A percentile compares a stretch with the other conserved stretches of the same genome.
These are phyloP conservation scores for Sinocyclocheilus rhinocerous DNA, from an alignment of 2,113 vertebrate genomes.

Conservation along the genomic window DNA sequence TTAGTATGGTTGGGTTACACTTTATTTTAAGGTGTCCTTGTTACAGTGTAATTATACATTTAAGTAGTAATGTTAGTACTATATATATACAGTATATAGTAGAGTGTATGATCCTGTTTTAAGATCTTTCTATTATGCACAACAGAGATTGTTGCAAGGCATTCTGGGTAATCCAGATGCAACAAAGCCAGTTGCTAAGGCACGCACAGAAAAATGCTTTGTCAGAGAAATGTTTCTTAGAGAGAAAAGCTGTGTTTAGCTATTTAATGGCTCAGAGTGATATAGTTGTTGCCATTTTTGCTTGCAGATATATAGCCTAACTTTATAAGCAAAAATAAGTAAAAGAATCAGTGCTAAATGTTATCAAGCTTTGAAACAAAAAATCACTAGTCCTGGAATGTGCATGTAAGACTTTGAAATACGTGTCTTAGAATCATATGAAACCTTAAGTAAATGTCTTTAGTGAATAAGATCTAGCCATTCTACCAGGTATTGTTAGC, in stretches of 20 bases:
- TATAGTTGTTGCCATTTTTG: not conserved
- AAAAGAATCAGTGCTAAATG: not conserved
- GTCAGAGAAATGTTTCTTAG: conserved; percentile 37
- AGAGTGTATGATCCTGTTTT: not conserved
- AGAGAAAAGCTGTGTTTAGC: conserved; percentile 41
- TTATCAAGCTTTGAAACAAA: not conserved
- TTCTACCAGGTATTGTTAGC: conserved; percentile 84
- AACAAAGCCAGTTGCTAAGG: conserved; percentile 72
- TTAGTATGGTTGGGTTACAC: too few relatives aligned
- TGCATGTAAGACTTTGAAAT: conserved; percentile 2
- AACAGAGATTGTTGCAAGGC: conserved; percentile 59
- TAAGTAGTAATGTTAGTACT: too few relatives aligned
- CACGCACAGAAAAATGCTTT: conserved; percentile 63
- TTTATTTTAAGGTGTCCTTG: too few relatives aligned
- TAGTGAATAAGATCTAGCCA: conserved; percentile 77
- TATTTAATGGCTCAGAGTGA: conserved; percentile 27
- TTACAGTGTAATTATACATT: too few relatives aligned
- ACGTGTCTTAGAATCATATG: conserved; percentile 59
- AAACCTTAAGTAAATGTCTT: conserved; percentile 68
- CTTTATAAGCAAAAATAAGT: not conserved
- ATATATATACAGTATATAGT: too few relatives aligned
- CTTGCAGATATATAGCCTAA: not conserved
- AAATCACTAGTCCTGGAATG: not conserved
- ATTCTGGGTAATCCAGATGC: conserved; percentile 69
- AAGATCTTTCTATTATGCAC: conserved; percentile 50